A percentile compares a stretch with the other conserved stretches of the same genome.
Conservation (phyloP, 2,113 vertebrate genomes). For the Monopterus albus region DNA sequence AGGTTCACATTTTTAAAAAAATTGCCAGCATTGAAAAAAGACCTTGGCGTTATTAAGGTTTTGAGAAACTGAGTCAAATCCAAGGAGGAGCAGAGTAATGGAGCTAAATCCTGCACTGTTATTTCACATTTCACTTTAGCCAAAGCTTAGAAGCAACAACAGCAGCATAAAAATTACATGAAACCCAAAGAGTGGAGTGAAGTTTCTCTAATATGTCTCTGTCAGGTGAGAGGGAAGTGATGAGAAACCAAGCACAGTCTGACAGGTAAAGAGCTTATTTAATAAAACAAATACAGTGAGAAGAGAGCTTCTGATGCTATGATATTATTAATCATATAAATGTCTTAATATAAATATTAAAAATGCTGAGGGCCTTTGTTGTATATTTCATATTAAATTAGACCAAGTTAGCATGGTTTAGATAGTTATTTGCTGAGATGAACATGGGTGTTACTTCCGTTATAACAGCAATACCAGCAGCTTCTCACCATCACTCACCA, state of each 20-base stretch:
- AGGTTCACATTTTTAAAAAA: no score
- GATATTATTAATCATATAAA: neutral
- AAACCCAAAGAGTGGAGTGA: conserved; percentile 4
- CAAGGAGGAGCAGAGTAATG: neutral
- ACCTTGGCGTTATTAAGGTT: neutral
- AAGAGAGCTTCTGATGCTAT: neutral
- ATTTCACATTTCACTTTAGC: neutral
- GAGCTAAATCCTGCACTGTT: neutral
- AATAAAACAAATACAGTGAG: neutral
- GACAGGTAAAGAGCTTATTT: neutral
- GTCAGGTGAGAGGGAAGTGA: no score
- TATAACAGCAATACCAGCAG: neutral
- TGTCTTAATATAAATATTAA: neutral
- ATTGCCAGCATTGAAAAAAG: neutral
- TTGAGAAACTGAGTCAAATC: neutral
- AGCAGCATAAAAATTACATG: neutral
- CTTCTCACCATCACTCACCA: conserved; percentile 30
- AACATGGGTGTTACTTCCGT: neutral
- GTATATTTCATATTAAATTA: neutral
- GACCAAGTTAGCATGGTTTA: neutral
- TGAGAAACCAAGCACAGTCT: no score
- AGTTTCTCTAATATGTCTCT: no score
- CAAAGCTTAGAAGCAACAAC: conserved; percentile 2
- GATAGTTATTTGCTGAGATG: neutral
- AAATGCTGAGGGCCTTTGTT: neutral